Conservation (phyloP, 2,113 vertebrate genomes). For the Zosterops borbonicus region DNA sequence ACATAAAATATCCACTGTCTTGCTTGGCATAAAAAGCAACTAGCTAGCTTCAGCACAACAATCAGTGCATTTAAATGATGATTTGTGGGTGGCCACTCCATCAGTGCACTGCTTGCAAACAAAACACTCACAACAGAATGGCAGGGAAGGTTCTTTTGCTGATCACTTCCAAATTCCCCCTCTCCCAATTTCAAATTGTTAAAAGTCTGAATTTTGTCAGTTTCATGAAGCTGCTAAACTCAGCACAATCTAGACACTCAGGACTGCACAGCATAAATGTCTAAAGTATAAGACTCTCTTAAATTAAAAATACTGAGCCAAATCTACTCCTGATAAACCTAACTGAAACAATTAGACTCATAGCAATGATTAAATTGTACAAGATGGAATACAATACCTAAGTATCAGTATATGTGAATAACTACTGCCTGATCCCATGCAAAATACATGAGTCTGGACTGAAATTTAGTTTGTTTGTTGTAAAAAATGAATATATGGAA, state of each 20-base stretch:
- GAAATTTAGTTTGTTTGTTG: not conserved
- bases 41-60: not conserved
- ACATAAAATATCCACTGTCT: slow-evolving; percentile 14
- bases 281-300: not conserved
- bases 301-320: not conserved
- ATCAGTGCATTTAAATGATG: not conserved
- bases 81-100: not conserved
- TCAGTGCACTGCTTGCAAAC: not conserved
- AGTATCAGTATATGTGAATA: not conserved
- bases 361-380: not conserved
- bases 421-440: not conserved
- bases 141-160: not conserved
- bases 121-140: not conserved
- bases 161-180: not conserved
- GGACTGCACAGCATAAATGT: not conserved
- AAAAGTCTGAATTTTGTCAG: not conserved
- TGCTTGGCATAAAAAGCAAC: not conserved
- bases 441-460: not conserved
- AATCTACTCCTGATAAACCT: not conserved
- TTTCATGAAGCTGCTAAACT: not conserved
- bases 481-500: not conserved
- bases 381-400: not conserved
- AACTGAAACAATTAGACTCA: not conserved
- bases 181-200: not conserved
- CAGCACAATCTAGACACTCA: not conserved